Evolutionary conservation across 2,888 invertebrate genomes (phyloP), one percentile per base, ranked within the genome.

Genomic region (Boloria selene): DNA sequence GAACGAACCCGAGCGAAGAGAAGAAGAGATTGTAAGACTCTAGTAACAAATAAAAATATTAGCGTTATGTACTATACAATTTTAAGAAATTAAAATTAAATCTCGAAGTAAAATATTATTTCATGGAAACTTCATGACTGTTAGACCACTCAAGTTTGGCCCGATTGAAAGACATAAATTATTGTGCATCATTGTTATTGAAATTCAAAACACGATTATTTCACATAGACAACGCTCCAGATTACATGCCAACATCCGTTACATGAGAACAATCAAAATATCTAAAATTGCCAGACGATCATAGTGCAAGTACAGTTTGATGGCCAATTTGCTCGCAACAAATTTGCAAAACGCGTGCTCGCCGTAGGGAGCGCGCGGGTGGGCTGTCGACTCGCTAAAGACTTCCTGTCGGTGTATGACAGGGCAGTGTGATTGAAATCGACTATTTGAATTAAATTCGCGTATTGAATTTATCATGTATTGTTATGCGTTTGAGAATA

Each of bases 361-460:
- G 88, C 88, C 87, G 52, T 77, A 71, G 84, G 87, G 81, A 75
- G 73, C 84, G 77, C 83, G 84, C 88, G 87, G 89, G 89, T 90
- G 90, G 22, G 22, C 22, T 73, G 75, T 78, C 77, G 76, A 45
- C 78, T 75, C 78, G 80, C 82, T 84, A 82, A 83, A 80, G 79
- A 82, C 83, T 80, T 83, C 76, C 78, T 81, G 81, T 82, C 80
- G 75, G 70, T 65, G 71, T 77, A 78, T 86, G 82, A 83, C 81
- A 79, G 79, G 82, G 74, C 77, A 78, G 79, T 80, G 70, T 75
- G 64, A 72, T 72, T 70, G 59, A 70, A 22, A 71, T 72, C 54
- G 49, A 49, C 44, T 45, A 56, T 45, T 56, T 45, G 26, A 26
- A 56, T 56, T 45, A 26, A 56, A 45, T 22, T 45, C 22, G n/a